Conservation (phyloP, 2,888 invertebrate genomes). For the Polymixis flavicincta region DNA sequence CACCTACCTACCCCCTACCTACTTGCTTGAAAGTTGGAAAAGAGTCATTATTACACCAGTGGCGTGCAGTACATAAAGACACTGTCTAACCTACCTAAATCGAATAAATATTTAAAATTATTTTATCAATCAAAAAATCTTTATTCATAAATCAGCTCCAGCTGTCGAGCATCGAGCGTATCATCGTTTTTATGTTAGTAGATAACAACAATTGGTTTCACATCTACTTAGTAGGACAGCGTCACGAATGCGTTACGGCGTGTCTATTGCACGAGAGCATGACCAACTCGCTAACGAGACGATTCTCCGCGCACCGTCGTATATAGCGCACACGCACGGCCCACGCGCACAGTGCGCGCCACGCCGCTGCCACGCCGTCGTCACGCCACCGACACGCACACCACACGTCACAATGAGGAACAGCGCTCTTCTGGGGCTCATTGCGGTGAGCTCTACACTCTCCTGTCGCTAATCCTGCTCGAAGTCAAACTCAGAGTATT, state of each 20-base stretch:
- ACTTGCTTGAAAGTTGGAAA: not conserved
- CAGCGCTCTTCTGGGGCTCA: slow-evolving; percentile 26
- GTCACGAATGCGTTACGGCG: slow-evolving; percentile 35
- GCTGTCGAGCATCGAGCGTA: too few species aligned
- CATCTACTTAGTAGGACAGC: slow-evolving; percentile 11
- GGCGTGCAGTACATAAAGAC: too few species aligned
- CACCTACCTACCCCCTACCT: not conserved
- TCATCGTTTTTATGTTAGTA: too few species aligned
- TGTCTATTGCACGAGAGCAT: slow-evolving; percentile 23
- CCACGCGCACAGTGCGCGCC: not conserved
- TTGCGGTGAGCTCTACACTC: slow-evolving; percentile 45
- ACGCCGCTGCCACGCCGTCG: not conserved
- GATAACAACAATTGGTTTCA: not conserved
- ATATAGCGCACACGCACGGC: slow-evolving; percentile 9
- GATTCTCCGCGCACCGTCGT: slow-evolving; percentile 23
- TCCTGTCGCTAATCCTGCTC: not conserved
- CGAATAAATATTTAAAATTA: too few species aligned
- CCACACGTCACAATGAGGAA: slow-evolving; percentile 19
- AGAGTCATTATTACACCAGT: too few species aligned
- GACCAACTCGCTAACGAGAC: slow-evolving; percentile 26
- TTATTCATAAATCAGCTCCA: too few species aligned
- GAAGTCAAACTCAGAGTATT: not conserved
- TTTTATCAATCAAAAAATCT: too few species aligned
- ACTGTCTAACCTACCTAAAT: too few species aligned
- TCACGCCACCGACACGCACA: slow-evolving; percentile 1